phyloP scores from a whole-genome alignment of 2,797 vertebrate genomes.

The Acrocephalus scirpaceus region DNA sequence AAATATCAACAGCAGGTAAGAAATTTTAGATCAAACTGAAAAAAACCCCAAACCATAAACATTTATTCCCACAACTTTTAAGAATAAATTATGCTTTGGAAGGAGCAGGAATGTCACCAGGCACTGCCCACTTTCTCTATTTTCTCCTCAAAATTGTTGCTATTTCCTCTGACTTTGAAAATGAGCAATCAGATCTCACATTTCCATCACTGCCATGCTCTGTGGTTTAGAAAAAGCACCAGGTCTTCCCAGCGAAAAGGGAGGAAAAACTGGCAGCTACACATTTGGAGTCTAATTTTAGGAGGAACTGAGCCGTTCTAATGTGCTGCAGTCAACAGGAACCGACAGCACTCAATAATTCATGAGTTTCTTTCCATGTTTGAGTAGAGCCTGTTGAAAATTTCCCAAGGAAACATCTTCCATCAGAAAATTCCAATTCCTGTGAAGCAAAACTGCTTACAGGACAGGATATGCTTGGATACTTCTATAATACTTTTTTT shows the following conservation, averaged over 20 bases:
- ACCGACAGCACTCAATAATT: slow-evolving; percentile 12
- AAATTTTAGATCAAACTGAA: background rate
- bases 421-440: background rate
- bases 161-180: background rate
- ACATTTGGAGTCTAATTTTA: slow-evolving; percentile 20
- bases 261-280: slow-evolving; percentile 1
- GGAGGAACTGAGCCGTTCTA: slow-evolving; percentile 31
- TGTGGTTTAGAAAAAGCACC: background rate
- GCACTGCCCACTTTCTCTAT: background rate
- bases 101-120: background rate
- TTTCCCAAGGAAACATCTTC: background rate
- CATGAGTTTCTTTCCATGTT: slow-evolving; percentile 16
- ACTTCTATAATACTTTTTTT: background rate
- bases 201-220: background rate
- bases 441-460: background rate
- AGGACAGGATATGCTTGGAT: background rate
- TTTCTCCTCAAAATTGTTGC: background rate
- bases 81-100: background rate
- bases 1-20: background rate
- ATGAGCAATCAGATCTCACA: background rate
- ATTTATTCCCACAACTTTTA: background rate
- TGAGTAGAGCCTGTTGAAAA: slow-evolving; percentile 24
- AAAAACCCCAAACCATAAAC: background rate
- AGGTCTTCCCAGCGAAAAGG: background rate
- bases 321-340: slow-evolving; percentile 48